These are phyloP conservation scores for Oncorhynchus keta DNA, from an alignment of 2,113 vertebrate species.

Conservation along the genomic window DNA sequence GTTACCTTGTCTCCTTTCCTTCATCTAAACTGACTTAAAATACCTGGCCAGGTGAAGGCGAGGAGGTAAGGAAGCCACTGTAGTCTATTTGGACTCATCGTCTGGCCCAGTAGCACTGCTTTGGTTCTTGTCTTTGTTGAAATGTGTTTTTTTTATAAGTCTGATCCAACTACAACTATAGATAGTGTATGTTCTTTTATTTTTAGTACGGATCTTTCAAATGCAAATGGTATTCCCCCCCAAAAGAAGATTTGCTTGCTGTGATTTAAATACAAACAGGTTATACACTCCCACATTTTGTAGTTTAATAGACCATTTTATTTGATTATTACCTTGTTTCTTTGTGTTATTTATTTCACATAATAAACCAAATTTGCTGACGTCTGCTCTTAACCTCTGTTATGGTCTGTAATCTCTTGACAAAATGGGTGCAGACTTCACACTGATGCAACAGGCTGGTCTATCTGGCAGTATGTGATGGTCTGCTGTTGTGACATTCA, in stretches of 20 bases:
- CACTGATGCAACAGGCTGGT: too few relatives aligned
- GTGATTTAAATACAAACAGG: too few relatives aligned
- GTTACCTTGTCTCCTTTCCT: neutral
- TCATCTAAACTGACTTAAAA: neutral
- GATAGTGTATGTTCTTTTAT: too few relatives aligned
- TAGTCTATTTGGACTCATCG: neutral
- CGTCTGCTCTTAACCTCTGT: neutral
- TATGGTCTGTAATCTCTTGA: too few relatives aligned
- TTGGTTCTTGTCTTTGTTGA: neutral
- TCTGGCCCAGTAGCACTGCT: neutral
- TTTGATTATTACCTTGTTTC: neutral
- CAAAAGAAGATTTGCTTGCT: too few relatives aligned
- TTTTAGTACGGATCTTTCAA: too few relatives aligned
- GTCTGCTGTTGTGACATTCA: neutral
- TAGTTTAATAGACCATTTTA: neutral
- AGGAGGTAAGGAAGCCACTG: neutral
- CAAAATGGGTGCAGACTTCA: too few relatives aligned
- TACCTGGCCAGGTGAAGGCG: neutral
- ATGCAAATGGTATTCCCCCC: too few relatives aligned
- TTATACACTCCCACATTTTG: too few relatives aligned
- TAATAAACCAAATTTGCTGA: slow-evolving; percentile 25
- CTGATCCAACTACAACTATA: too few relatives aligned
- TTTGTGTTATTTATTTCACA: slow-evolving; percentile 53
- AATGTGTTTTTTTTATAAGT: too few relatives aligned
- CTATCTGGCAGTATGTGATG: too few relatives aligned